Evolutionary conservation across 2,888 invertebrate species (phyloP).

Genomic region (Adelphocoris suturalis): DNA sequence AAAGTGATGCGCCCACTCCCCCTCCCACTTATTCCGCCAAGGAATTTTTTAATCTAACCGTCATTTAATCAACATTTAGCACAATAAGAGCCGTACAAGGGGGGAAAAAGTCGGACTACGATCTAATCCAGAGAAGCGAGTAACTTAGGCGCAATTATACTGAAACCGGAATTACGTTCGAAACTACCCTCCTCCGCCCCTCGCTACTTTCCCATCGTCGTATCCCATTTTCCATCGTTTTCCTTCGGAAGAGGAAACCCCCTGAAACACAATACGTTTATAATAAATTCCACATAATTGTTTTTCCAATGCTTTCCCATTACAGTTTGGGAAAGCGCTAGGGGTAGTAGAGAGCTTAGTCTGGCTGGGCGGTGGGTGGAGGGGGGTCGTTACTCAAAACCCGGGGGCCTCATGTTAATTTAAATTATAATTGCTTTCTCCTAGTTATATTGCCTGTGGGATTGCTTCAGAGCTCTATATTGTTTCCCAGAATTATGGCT

Average conservation of each 20-base stretch:
- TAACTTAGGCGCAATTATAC: slow-evolving; percentile 68
- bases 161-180: slow-evolving; percentile 67
- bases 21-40: slow-evolving; percentile 48
- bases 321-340: slow-evolving; percentile 67
- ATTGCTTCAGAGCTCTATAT: slow-evolving; percentile 72
- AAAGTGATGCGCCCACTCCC: slow-evolving; percentile 57
- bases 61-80: slow-evolving; percentile 75
- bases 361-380: neutral
- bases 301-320: slow-evolving; percentile 73
- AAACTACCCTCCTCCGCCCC: slow-evolving; percentile 47
- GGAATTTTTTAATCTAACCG: slow-evolving; percentile 75
- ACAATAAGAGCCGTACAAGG: slow-evolving; percentile 72
- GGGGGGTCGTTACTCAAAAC: slow-evolving; percentile 73
- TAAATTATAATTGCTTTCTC: slow-evolving; percentile 74
- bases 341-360: slow-evolving; percentile 49
- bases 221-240: slow-evolving; percentile 39
- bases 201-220: too few species aligned
- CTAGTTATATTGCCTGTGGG: slow-evolving; percentile 73
- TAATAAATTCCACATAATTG: slow-evolving; percentile 73
- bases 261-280: slow-evolving; percentile 69
- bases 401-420: slow-evolving; percentile 74
- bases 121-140: slow-evolving; percentile 65
- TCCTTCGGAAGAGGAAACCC: neutral
- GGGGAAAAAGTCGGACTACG: slow-evolving; percentile 37
- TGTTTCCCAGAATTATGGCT: slow-evolving; percentile 73